These are phyloP conservation scores for Apocheima hispidaria DNA, from an alignment of 2,888 invertebrate genomes.

Conservation along the genomic window DNA sequence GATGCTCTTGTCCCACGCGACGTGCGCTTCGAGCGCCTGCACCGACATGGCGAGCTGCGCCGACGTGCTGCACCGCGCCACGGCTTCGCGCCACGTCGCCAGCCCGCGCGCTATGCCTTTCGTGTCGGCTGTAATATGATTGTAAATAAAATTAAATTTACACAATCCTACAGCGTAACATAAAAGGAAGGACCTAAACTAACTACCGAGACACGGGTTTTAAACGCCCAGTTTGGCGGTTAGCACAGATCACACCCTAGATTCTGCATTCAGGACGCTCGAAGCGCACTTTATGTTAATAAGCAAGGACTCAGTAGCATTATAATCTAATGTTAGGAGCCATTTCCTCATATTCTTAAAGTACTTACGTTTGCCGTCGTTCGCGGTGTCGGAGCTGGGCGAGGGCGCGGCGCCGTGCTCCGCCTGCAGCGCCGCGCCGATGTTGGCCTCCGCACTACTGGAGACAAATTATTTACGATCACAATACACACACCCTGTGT, in stretches of 20 bases:
- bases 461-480: conserved; percentile 23
- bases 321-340: no score
- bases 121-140: conserved; percentile 56
- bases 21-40: conserved; percentile 95
- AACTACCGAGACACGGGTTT: no score
- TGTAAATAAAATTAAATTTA: no score
- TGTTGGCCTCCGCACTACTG: conserved; percentile 54
- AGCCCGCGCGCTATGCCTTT: conserved; percentile 91
- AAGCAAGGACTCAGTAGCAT: no score
- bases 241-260: no score
- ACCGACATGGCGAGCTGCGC: conserved; percentile 92
- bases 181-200: no score
- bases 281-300: no score
- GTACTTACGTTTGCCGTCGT: conserved; percentile 71
- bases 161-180: no score
- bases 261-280: no score
- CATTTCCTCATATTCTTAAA: no score
- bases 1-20: conserved; percentile 99
- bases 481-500: no score
- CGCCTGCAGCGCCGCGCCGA: conserved; percentile 74
- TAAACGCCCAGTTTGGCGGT: no score
- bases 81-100: conserved; percentile 95
- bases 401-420: conserved; percentile 74
- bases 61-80: conserved; percentile 93
- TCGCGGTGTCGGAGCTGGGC: conserved; percentile 62